Percentiles rank a stretch among this genome's conserved stretches.
phyloP scores from a whole-genome alignment of 2,888 invertebrate species.

The Megamerina dolium region DNA sequence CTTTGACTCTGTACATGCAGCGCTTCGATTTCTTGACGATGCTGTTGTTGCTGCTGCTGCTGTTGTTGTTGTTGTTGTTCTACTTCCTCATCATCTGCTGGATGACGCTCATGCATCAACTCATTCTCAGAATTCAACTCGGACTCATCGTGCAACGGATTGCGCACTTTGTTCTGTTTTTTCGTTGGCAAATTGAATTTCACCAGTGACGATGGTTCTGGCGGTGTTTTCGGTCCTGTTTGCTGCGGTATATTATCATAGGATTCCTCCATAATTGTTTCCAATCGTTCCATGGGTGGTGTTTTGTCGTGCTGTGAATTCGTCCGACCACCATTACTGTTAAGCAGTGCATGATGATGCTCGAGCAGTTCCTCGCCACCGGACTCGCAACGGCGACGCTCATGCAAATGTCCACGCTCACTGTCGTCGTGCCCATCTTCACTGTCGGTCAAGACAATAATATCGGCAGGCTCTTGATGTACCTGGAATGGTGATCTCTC shows the following conservation, averaged over 20 bases:
- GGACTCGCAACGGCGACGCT: conserved; percentile 28
- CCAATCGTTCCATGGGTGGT: conserved; percentile 33
- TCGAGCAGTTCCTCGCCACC: conserved; percentile 15
- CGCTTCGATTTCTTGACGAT: conserved; percentile 24
- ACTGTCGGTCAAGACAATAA: conserved; percentile 79
- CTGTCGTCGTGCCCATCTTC: conserved; percentile 53
- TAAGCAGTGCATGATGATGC: conserved; percentile 22
- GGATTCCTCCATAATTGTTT: conserved; percentile 42
- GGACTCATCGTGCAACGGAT: conserved; percentile 57
- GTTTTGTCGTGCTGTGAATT: conserved; percentile 38
- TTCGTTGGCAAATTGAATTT: conserved; percentile 58
- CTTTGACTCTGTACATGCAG: conserved; percentile 30
- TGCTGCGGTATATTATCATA: conserved; percentile 46
- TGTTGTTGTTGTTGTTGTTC: conserved; percentile 23
- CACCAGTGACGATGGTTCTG: conserved; percentile 58
- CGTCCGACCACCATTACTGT: conserved; percentile 22
- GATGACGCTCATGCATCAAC: conserved; percentile 23
- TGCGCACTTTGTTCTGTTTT: conserved; percentile 55
- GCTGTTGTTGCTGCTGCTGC: conserved; percentile 17
- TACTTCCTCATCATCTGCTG: conserved; percentile 17
- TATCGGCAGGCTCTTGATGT: conserved; percentile 71
- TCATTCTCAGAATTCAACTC: conserved; percentile 34
- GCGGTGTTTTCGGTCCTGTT: conserved; percentile 68
- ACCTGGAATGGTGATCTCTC: conserved; percentile 81
- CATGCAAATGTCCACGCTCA: conserved; percentile 25